Evolutionary conservation across 2,888 invertebrate species (phyloP).

Genomic region (Celastrina argiolus): DNA sequence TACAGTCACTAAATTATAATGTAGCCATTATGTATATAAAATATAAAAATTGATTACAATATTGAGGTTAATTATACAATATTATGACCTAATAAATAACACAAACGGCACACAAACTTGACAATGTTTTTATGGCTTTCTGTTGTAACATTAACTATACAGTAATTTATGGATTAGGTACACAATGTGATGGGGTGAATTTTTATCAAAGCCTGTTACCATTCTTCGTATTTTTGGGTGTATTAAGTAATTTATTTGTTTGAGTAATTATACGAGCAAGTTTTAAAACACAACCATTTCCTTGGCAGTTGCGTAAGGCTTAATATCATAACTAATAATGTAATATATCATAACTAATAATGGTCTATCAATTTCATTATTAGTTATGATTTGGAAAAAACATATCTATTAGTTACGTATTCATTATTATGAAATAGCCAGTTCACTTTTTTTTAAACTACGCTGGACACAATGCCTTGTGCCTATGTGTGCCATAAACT

Average conservation of each 20-base stretch:
- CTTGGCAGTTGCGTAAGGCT: not conserved
- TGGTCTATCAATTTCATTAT: not conserved
- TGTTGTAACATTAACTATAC: conserved; percentile 9
- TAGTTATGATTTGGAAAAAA: not conserved
- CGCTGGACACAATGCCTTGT: no score
- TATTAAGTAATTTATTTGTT: not conserved
- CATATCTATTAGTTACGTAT: no score
- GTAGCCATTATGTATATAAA: conserved; percentile 4
- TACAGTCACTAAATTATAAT: conserved; percentile 1
- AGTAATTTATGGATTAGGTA: conserved; percentile 1
- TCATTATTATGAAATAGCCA: not conserved
- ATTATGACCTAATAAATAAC: conserved; percentile 14
- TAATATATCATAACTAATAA: no score
- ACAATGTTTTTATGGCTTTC: conserved; percentile 8
- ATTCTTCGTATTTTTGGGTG: not conserved
- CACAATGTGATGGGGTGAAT: not conserved
- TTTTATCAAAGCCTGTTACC: not conserved
- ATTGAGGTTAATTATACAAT: conserved; percentile 13
- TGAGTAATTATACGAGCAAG: not conserved
- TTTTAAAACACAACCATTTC: not conserved
- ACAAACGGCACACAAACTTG: conserved; percentile 11
- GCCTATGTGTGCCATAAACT: no score
- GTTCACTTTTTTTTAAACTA: no score
- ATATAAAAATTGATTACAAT: conserved; percentile 5
- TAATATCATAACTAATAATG: no score